Evolutionary conservation across 2,113 vertebrate genomes (phyloP).

Genomic region (Acrocephalus arundinaceus): DNA sequence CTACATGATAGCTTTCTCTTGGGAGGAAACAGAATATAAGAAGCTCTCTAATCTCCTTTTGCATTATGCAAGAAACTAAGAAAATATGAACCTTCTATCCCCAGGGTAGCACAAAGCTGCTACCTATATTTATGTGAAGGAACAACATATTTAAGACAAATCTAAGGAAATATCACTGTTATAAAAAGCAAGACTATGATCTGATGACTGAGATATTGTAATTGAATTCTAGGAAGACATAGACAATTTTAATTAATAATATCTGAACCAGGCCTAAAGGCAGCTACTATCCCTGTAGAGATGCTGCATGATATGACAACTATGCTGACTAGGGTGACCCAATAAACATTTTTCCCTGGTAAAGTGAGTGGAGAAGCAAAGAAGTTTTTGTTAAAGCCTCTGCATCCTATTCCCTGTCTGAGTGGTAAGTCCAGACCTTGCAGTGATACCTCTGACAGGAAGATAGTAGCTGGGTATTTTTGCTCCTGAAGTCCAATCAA

Average conservation of each 20-base stretch:
- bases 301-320: neutral
- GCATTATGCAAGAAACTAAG: constrained; percentile 49
- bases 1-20: constrained; percentile 59
- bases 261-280: neutral
- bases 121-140: constrained; percentile 13
- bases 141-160: constrained; percentile 22
- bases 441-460: neutral
- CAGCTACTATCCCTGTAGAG: neutral
- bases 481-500: neutral
- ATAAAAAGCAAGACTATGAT: neutral
- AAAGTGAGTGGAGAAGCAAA: neutral
- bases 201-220: neutral
- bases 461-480: neutral
- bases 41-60: constrained; percentile 54
- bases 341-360: neutral
- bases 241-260: neutral
- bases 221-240: neutral
- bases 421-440: neutral
- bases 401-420: neutral
- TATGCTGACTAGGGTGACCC: accelerated
- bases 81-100: constrained; percentile 17
- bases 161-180: neutral
- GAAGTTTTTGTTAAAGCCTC: neutral
- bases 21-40: constrained; percentile 58
- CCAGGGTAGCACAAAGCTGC: neutral